These are phyloP conservation scores for Pogonognathellus flavescens DNA, from an alignment of 1,140 invertebrate species.

Conservation along the genomic window DNA sequence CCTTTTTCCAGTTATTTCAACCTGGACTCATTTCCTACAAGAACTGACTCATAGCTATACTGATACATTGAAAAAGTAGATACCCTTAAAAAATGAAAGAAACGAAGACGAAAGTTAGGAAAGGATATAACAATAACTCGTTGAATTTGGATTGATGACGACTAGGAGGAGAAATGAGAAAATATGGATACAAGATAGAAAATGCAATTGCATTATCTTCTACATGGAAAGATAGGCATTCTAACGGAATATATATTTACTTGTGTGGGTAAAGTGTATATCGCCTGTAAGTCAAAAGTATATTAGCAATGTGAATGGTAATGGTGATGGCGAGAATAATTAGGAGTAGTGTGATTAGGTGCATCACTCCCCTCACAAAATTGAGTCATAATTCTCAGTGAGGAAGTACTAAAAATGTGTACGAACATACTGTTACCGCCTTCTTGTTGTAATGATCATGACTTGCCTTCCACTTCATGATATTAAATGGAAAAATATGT, in stretches of 20 bases:
- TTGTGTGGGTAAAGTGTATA: neutral
- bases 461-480: slow-evolving; percentile 29
- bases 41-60: too few relatives aligned
- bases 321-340: slow-evolving; percentile 46
- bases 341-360: slow-evolving; percentile 42
- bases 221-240: neutral
- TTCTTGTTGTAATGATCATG: slow-evolving; percentile 47
- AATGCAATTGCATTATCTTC: neutral
- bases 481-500: slow-evolving; percentile 34
- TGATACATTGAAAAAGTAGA: too few relatives aligned
- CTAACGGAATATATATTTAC: neutral
- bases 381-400: slow-evolving; percentile 48
- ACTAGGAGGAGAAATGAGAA: slow-evolving; percentile 15
- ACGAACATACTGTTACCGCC: slow-evolving; percentile 46
- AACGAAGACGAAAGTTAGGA: too few relatives aligned
- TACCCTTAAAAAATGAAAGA: too few relatives aligned
- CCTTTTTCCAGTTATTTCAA: too few relatives aligned
- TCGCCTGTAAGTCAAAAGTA: neutral
- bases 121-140: neutral
- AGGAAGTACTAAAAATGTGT: slow-evolving; percentile 41
- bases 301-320: neutral
- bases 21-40: too few relatives aligned
- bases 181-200: neutral
- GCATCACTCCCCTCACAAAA: slow-evolving; percentile 38
- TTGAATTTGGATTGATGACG: slow-evolving; percentile 42